Conservation (phyloP, 92 coral and sea anemone species). For the Blastomussa wellsi region DNA sequence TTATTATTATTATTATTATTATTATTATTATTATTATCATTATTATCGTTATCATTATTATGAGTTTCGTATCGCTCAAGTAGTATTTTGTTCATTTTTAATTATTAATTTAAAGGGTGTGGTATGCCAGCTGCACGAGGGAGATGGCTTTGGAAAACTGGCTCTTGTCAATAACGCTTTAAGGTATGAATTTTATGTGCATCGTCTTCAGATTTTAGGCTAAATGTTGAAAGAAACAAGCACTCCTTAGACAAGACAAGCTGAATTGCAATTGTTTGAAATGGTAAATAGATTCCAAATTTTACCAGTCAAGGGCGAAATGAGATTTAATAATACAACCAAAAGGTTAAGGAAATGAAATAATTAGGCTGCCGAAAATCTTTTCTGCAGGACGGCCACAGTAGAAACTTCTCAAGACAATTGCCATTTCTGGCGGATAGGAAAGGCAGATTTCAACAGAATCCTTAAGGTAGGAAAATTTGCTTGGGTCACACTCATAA, state of each 20-base stretch:
- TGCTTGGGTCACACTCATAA: background rate
- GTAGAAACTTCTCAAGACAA: constrained; percentile 76
- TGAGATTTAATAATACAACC: no score
- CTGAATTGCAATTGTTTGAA: no score
- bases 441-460: constrained; percentile 72
- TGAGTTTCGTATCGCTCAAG: no score
- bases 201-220: no score
- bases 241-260: no score
- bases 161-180: constrained; percentile 80
- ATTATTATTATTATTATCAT: no score
- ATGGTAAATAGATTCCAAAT: no score
- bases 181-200: constrained; percentile 39
- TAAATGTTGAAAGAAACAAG: no score
- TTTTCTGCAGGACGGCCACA: constrained; percentile 66
- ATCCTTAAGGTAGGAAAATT: constrained; percentile 64
- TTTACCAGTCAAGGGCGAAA: no score
- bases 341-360: no score
- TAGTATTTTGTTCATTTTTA: background rate
- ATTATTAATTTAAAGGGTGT: constrained; percentile 49
- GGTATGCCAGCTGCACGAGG: constrained; percentile 80
- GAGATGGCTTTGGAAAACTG: constrained; percentile 87
- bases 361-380: background rate
- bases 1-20: no score
- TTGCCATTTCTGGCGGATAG: constrained; percentile 72
- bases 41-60: no score